phyloP scores from a whole-genome alignment of 1,140 invertebrate genomes.

The Ruditapes philippinarum region DNA sequence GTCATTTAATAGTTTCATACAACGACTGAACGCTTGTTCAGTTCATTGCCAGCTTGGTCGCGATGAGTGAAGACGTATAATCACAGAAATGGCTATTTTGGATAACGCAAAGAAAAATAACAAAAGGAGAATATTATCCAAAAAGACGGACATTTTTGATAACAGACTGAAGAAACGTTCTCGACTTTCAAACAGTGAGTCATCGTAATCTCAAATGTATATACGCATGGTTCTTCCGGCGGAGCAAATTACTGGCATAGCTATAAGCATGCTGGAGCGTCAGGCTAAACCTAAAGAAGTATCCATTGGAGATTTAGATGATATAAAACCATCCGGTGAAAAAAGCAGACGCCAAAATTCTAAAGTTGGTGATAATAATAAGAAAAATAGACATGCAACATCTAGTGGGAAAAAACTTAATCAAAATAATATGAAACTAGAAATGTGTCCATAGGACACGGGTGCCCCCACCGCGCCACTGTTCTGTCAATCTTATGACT shows the following conservation, averaged over 20 bases:
- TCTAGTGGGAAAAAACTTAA: not conserved
- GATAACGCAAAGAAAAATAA: not conserved
- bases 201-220: no score
- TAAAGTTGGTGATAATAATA: not conserved
- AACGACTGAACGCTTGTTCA: no score
- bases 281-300: not conserved
- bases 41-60: no score
- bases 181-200: not conserved
- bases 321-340: not conserved
- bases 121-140: no score
- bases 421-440: no score
- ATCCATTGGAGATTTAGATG: not conserved
- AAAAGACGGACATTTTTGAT: no score
- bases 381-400: not conserved
- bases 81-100: not conserved
- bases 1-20: no score
- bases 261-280: constrained; percentile 8
- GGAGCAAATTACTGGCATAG: not conserved
- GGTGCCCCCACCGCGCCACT: no score
- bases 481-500: no score
- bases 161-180: not conserved
- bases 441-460: no score
- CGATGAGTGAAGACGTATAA: not conserved
- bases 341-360: not conserved
- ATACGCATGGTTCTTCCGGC: not conserved